These are phyloP conservation scores for Stictocephala bisonia DNA, from an alignment of 2,888 invertebrate genomes.

Conservation along the genomic window DNA sequence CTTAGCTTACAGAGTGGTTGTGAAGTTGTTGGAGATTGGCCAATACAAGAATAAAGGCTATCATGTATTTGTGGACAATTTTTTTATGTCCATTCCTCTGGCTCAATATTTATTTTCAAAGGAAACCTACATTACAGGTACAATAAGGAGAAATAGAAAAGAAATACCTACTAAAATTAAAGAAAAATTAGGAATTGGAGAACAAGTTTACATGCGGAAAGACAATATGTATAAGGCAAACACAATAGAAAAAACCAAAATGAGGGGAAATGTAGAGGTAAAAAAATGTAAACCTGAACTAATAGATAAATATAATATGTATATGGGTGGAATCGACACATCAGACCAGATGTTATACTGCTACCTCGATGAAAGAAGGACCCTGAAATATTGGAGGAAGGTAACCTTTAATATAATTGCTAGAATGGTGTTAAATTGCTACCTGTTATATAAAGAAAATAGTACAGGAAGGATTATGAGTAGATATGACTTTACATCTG, in stretches of 20 bases:
- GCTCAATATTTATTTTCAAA: conserved; percentile 6
- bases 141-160: conserved; percentile 17
- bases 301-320: conserved; percentile 22
- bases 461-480: not conserved
- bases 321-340: conserved; percentile 38
- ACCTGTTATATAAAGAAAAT: conserved; percentile 31
- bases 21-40: conserved; percentile 17
- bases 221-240: not conserved
- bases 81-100: conserved; percentile 21
- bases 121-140: conserved; percentile 23
- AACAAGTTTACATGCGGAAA: not conserved
- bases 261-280: not conserved
- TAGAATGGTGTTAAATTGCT: conserved; percentile 24
- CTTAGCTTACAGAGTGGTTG: not conserved
- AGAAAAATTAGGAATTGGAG: conserved; percentile 17
- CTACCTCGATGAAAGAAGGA: conserved; percentile 20
- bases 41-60: conserved; percentile 24
- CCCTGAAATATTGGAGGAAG: conserved; percentile 38
- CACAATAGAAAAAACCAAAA: conserved; percentile 7
- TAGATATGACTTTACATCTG: not conserved
- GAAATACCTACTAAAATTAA: conserved; percentile 14
- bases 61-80: conserved; percentile 18
- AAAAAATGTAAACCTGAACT: conserved; percentile 15
- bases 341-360: conserved; percentile 34
- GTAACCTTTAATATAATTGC: conserved; percentile 23